These are phyloP conservation scores for Orchestia grillus DNA, from an alignment of 1,140 invertebrate species.

Conservation along the genomic window DNA sequence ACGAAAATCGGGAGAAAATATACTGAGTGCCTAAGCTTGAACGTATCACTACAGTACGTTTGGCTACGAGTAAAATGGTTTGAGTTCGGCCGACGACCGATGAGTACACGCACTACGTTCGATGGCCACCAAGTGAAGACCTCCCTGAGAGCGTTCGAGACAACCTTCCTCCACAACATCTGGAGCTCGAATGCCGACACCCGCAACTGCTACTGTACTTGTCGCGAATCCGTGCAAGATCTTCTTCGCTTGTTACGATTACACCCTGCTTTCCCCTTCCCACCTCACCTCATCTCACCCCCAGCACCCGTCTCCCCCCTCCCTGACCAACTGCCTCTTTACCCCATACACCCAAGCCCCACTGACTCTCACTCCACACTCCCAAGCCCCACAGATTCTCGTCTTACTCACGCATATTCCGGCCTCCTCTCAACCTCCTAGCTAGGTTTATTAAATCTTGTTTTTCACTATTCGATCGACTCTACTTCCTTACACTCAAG, in stretches of 20 bases:
- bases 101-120: neutral
- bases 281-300: neutral
- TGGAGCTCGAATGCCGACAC: neutral
- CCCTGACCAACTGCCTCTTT: neutral
- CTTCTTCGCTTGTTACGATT: slow-evolving; percentile 26
- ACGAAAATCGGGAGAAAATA: neutral
- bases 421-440: too few relatives aligned
- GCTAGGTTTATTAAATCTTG: neutral
- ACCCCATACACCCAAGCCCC: neutral
- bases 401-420: too few relatives aligned
- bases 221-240: slow-evolving; percentile 10
- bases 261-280: neutral
- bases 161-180: slow-evolving; percentile 12
- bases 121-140: neutral
- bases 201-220: slow-evolving; percentile 13
- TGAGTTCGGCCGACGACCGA: neutral
- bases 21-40: neutral
- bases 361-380: neutral
- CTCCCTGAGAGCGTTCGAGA: slow-evolving; percentile 6
- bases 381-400: neutral
- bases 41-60: neutral
- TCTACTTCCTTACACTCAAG: neutral
- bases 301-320: neutral
- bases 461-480: neutral
- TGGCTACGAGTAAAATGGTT: neutral